phyloP scores from a whole-genome alignment of 2,888 invertebrate genomes.

The Macaria notata region DNA sequence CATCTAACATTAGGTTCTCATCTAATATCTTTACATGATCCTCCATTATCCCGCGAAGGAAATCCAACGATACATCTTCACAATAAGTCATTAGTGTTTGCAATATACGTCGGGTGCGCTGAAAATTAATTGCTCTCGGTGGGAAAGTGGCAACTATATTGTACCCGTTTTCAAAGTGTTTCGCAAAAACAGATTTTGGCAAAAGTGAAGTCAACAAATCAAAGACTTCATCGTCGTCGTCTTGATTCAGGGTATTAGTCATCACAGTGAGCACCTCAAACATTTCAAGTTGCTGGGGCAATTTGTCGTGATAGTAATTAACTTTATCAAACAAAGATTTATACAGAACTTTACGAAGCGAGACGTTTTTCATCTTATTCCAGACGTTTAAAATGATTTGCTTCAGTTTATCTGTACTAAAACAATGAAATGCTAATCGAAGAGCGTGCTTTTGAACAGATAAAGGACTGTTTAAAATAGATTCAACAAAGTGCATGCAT shows the following conservation, averaged over 20 bases:
- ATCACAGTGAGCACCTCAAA: slow-evolving; percentile 47
- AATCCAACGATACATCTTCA: not conserved
- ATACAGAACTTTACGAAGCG: slow-evolving; percentile 49
- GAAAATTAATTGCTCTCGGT: slow-evolving; percentile 2
- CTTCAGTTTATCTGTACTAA: slow-evolving; percentile 43
- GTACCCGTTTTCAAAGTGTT: slow-evolving; percentile 3
- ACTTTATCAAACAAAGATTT: slow-evolving; percentile 45
- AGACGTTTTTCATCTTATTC: slow-evolving; percentile 51
- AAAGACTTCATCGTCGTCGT: slow-evolving; percentile 52
- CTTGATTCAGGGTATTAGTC: slow-evolving; percentile 43
- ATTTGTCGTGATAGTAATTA: slow-evolving; percentile 17
- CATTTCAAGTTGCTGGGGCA: slow-evolving; percentile 34
- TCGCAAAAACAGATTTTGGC: not conserved
- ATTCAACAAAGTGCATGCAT: slow-evolving; percentile 45
- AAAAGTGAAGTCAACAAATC: slow-evolving; percentile 27
- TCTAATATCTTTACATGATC: slow-evolving; percentile 6
- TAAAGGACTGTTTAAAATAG: slow-evolving; percentile 47
- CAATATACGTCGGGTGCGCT: not conserved
- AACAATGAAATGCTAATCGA: slow-evolving; percentile 53
- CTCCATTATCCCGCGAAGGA: slow-evolving; percentile 3
- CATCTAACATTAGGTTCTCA: not conserved
- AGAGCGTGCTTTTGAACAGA: slow-evolving; percentile 59
- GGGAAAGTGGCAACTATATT: slow-evolving; percentile 27
- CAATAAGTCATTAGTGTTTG: not conserved
- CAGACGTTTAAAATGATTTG: slow-evolving; percentile 42